Percentiles rank a stretch among this genome's conserved stretches.
Evolutionary conservation across 2,113 vertebrate genomes (phyloP).

Genomic region (Sterrhoptilus dennistouni): DNA sequence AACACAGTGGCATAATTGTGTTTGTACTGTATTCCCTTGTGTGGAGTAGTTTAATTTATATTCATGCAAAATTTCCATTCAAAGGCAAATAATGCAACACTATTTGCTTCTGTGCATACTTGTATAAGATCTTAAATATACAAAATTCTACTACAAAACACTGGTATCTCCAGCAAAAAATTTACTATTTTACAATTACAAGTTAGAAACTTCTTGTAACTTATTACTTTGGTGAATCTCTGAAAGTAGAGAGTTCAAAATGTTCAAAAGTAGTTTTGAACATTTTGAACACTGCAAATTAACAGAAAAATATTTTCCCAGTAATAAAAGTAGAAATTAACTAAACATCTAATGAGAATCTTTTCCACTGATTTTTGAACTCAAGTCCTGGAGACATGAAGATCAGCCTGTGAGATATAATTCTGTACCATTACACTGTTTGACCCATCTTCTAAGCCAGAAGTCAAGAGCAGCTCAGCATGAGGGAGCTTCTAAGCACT

Average conservation of each 20-base stretch:
- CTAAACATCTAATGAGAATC: neutral
- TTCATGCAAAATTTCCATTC: constrained; percentile 27
- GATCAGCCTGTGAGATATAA: neutral
- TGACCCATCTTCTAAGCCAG: neutral
- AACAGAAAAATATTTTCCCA: neutral
- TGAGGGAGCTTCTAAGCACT: neutral
- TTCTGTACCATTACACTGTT: neutral
- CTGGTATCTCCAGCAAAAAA: neutral
- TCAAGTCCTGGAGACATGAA: neutral
- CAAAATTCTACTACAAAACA: neutral
- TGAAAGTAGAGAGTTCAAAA: neutral
- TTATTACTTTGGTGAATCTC: neutral
- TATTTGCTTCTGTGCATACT: neutral
- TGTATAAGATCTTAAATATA: neutral
- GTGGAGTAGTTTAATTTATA: neutral
- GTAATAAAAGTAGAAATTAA: neutral
- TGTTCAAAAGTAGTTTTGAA: no score
- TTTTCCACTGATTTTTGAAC: neutral
- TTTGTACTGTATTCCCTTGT: neutral
- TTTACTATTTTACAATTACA: neutral
- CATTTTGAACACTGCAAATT: neutral
- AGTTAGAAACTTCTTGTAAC: neutral
- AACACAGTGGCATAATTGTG: constrained; percentile 13
- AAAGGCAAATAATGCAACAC: neutral
- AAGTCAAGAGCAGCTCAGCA: neutral